A percentile compares a stretch with the other conserved stretches of the same genome.
Evolutionary conservation across 2,113 vertebrate genomes (phyloP).

Genomic region (Mesocricetus auratus): DNA sequence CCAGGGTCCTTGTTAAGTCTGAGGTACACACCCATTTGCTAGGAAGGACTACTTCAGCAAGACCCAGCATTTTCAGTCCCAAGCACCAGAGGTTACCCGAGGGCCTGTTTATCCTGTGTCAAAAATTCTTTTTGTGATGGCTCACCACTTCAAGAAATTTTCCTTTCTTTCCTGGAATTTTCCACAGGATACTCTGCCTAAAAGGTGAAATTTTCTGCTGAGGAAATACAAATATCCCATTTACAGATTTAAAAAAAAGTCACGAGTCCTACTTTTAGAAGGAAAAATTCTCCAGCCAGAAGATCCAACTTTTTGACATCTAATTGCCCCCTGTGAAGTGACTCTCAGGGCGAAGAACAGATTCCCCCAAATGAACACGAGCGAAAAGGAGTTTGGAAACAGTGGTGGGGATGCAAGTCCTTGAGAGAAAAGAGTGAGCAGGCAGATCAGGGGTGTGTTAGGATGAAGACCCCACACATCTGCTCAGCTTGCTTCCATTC

Average conservation of each 20-base stretch:
- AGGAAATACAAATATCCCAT: constrained; percentile 54
- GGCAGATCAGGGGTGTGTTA: not conserved
- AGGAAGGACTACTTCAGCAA: constrained; percentile 65
- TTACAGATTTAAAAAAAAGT: not conserved
- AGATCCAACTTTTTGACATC: not conserved
- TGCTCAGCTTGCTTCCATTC: not conserved
- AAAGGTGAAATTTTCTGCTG: constrained; percentile 58
- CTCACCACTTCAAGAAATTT: constrained; percentile 66
- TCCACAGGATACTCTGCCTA: constrained; percentile 58
- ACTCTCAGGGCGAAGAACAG: not conserved
- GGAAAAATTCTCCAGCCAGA: constrained; percentile 38
- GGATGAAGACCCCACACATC: not conserved
- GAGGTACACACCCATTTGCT: constrained; percentile 73
- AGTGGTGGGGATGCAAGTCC: not conserved
- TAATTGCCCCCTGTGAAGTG: not conserved
- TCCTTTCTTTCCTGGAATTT: constrained; percentile 77
- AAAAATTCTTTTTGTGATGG: constrained; percentile 66
- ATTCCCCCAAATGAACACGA: not conserved
- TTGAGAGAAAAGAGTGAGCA: not conserved
- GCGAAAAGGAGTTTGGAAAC: not conserved
- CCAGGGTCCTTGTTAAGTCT: constrained; percentile 78
- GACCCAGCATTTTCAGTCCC: constrained; percentile 41
- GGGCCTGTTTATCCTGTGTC: constrained; percentile 20
- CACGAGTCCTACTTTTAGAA: constrained; percentile 13
- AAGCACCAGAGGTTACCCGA: constrained; percentile 63